phyloP scores from a whole-genome alignment of 1,140 invertebrate species.

The Rhagoletis pomonella region DNA sequence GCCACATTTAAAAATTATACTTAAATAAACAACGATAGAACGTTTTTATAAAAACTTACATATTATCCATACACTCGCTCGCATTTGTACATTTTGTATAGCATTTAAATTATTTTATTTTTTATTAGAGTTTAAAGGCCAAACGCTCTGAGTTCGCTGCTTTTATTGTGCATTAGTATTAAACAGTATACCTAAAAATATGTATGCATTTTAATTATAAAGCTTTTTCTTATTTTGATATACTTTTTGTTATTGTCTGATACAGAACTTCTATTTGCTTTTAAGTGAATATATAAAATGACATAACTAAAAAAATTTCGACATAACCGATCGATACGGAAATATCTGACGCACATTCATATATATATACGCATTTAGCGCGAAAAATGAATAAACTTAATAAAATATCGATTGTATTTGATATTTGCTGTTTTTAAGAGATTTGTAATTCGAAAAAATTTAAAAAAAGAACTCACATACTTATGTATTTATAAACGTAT shows the following conservation, averaged over 20 bases:
- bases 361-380: slow-evolving; percentile 3
- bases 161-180: neutral
- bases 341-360: slow-evolving; percentile 12
- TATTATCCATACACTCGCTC: slow-evolving; percentile 26
- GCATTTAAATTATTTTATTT: slow-evolving; percentile 15
- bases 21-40: neutral
- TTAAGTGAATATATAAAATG: neutral
- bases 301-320: neutral
- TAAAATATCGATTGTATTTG: slow-evolving; percentile 6
- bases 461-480: neutral
- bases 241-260: neutral
- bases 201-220: neutral
- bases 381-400: neutral
- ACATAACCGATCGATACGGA: neutral
- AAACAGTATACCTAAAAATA: neutral
- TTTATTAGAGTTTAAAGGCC: neutral
- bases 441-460: slow-evolving; percentile 29
- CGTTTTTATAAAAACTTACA: neutral
- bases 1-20: neutral
- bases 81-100: slow-evolving; percentile 46
- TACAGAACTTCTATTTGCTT: neutral
- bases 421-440: slow-evolving; percentile 1
- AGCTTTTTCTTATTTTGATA: neutral
- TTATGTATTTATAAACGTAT: slow-evolving; percentile 34
- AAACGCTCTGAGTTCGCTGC: neutral